Conservation (phyloP, 2,797 vertebrate species). For the Coregonus sp. region DNA sequence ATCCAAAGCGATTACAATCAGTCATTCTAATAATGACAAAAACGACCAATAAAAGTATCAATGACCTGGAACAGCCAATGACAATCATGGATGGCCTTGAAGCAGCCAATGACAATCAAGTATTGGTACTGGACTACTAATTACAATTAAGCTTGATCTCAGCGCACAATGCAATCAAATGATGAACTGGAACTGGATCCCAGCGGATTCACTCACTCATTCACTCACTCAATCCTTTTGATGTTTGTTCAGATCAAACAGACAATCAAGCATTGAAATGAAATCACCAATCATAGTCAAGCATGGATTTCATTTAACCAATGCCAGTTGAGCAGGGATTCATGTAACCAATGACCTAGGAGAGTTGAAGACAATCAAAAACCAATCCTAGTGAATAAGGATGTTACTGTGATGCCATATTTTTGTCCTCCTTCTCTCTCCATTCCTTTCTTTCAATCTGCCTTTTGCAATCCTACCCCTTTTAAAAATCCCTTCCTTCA, state of each 20-base stretch:
- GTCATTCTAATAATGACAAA: background rate
- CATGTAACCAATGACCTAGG: constrained; percentile 8
- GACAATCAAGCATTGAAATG: constrained; percentile 26
- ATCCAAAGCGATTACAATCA: constrained; percentile 9
- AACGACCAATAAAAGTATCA: background rate
- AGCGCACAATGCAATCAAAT: background rate
- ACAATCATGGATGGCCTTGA: background rate
- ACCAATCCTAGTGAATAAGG: constrained; percentile 13
- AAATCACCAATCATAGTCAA: constrained; percentile 5
- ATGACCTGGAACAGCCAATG: background rate
- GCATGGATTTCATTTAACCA: background rate
- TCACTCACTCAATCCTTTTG: background rate
- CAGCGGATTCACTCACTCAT: background rate
- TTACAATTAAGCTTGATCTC: background rate
- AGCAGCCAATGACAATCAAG: constrained; percentile 21
- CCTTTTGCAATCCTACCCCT: background rate
- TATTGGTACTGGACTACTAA: background rate
- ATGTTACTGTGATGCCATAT: constrained; percentile 27
- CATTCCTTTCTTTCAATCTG: background rate
- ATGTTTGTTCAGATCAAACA: constrained; percentile 10
- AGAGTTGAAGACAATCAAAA: constrained; percentile 22
- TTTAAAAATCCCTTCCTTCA: background rate
- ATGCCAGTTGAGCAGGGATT: constrained; percentile 4
- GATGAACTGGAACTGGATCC: background rate
- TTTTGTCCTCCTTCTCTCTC: constrained; percentile 21